Percentiles rank a stretch among this genome's conserved stretches.
phyloP scores from a whole-genome alignment of 2,888 invertebrate species.

The Caenorhabditis sp. region DNA sequence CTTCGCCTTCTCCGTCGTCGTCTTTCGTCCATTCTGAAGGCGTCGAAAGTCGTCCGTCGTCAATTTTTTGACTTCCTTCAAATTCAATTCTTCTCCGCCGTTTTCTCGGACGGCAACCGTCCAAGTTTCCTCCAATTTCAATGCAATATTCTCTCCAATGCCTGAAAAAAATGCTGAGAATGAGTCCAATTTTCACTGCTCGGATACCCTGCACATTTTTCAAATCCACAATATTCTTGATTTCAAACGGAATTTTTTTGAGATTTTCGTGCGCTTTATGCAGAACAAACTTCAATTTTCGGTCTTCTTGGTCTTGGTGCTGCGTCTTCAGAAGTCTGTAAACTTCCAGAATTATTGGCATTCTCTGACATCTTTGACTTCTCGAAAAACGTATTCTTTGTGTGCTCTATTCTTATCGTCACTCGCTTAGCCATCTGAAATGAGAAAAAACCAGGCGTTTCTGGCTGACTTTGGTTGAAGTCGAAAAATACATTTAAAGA shows the following conservation, averaged over 20 bases:
- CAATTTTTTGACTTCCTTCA: slow-evolving; percentile 46
- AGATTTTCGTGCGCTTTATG: slow-evolving; percentile 72
- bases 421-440: slow-evolving; percentile 55
- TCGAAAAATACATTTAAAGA: too few relatives aligned
- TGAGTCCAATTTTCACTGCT: too few relatives aligned
- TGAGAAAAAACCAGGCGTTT: too few relatives aligned
- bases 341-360: not conserved
- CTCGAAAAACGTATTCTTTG: slow-evolving; percentile 71
- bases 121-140: slow-evolving; percentile 72
- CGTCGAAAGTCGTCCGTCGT: slow-evolving; percentile 22
- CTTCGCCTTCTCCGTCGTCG: slow-evolving; percentile 20
- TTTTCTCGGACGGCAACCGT: slow-evolving; percentile 40
- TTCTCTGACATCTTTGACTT: slow-evolving; percentile 13
- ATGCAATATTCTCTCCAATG: slow-evolving; percentile 74
- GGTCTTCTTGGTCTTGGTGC: slow-evolving; percentile 64
- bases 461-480: too few relatives aligned
- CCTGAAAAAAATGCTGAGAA: slow-evolving; percentile 61
- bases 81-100: slow-evolving; percentile 8
- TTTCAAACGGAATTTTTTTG: slow-evolving; percentile 69
- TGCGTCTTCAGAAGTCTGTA: slow-evolving; percentile 65
- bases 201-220: slow-evolving; percentile 69
- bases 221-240: slow-evolving; percentile 70
- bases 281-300: slow-evolving; percentile 64
- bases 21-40: slow-evolving; percentile 23
- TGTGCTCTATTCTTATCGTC: slow-evolving; percentile 67